phyloP scores from a whole-genome alignment of 2,888 invertebrate species.

The Synanthedon andrenaeformis region DNA sequence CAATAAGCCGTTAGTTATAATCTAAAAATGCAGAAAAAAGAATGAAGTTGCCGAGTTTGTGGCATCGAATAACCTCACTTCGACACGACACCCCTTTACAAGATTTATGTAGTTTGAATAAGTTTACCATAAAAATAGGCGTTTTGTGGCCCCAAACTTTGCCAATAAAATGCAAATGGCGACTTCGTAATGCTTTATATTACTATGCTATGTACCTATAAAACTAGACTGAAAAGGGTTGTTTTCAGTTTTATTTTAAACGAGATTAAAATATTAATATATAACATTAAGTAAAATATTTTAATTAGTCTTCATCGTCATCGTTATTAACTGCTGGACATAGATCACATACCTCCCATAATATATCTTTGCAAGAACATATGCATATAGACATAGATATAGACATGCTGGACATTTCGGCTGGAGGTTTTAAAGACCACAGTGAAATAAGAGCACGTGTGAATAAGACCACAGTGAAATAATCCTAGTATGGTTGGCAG shows the following conservation, averaged over 20 bases:
- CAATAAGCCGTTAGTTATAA: not conserved
- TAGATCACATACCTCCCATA: too few relatives aligned
- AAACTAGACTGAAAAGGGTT: constrained; percentile 15
- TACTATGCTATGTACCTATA: constrained; percentile 13
- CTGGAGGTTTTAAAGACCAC: too few relatives aligned
- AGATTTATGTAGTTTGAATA: constrained; percentile 68
- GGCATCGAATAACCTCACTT: not conserved
- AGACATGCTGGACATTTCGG: too few relatives aligned
- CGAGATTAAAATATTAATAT: too few relatives aligned
- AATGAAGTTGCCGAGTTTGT: not conserved
- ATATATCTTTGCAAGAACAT: too few relatives aligned
- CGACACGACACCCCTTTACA: constrained; percentile 37
- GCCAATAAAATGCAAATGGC: constrained; percentile 68
- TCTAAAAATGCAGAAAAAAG: not conserved
- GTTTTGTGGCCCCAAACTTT: constrained; percentile 58
- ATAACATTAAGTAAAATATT: too few relatives aligned
- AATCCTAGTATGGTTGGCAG: too few relatives aligned
- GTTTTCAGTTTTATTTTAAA: not conserved
- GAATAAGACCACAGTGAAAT: too few relatives aligned
- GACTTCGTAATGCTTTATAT: constrained; percentile 38
- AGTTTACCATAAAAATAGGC: constrained; percentile 67
- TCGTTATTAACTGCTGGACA: too few relatives aligned
- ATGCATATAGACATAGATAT: too few relatives aligned
- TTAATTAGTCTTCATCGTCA: too few relatives aligned
- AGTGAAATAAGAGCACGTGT: too few relatives aligned